Evolutionary conservation across 2,113 vertebrate species (phyloP).

Genomic region (Periophthalmodon schlosseri): DNA sequence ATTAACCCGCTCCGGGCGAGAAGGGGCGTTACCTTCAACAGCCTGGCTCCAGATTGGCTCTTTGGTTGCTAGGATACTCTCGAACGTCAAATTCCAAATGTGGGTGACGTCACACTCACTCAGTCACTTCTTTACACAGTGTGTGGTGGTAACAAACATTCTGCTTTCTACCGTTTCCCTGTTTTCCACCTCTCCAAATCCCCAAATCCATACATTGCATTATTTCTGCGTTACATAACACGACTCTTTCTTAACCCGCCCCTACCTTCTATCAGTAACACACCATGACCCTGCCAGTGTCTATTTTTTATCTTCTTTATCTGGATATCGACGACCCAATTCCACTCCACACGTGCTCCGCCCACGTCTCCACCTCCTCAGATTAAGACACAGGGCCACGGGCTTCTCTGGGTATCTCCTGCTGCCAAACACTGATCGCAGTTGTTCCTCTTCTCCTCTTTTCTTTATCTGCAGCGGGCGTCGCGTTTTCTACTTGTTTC

Average conservation of each 20-base stretch:
- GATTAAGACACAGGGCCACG: constrained; percentile 50
- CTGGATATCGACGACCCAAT: constrained; percentile 56
- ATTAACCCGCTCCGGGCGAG: too few relatives aligned
- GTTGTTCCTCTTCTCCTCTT: constrained; percentile 62
- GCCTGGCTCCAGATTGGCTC: too few relatives aligned
- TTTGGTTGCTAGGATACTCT: too few relatives aligned
- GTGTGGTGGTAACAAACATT: too few relatives aligned
- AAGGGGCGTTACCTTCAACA: too few relatives aligned
- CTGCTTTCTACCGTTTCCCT: too few relatives aligned
- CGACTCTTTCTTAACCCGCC: background rate
- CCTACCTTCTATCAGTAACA: constrained; percentile 4
- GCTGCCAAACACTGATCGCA: constrained; percentile 61
- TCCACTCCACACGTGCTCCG: constrained; percentile 25
- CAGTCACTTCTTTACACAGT: too few relatives aligned
- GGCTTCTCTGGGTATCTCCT: constrained; percentile 50
- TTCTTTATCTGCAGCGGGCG: constrained; percentile 57
- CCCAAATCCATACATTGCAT: too few relatives aligned
- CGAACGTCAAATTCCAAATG: too few relatives aligned
- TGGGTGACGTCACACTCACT: too few relatives aligned
- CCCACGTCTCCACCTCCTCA: constrained; percentile 32
- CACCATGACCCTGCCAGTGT: constrained; percentile 56
- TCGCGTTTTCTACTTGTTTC: constrained; percentile 52
- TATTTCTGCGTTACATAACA: background rate
- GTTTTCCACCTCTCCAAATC: too few relatives aligned
- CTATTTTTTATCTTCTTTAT: constrained; percentile 34